Base-by-base conservation (phyloP, 2,113 vertebrate species). In the Platichthys flesus region DNA sequence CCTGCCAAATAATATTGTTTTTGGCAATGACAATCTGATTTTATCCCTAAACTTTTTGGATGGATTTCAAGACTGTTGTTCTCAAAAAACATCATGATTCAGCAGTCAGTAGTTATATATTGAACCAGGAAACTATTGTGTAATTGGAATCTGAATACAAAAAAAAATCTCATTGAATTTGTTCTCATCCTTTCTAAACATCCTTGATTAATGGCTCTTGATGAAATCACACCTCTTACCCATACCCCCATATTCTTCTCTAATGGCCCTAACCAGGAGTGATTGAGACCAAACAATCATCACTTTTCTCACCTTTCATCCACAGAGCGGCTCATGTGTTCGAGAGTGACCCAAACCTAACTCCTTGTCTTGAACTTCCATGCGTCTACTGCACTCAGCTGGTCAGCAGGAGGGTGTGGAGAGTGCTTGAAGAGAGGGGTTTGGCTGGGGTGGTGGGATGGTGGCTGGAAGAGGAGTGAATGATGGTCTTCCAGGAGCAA, bases 401-500 rank as follows among this genome's bases (percentile, higher is more conserved):
- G 40, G 14, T 64, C 55, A 35, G 47, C 31, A 24, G 18, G 60
- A 1, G 31, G 10, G 24, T 56, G 20, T 35, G 54, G 6, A 3
- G 21, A 42, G 21, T 37, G 12, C 23, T 52, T 52, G 42, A 52
- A 18, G 52, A 26, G 58, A 49, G 57, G 51, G 16, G 23, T 0
- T 7, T 7, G 23, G 20, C 3, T 3, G 7, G 20, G 21, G 58
- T 63, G 47, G 47, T 26, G 40, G 16, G 35, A 40, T 37, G 28
- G 52, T 31, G n/a, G 51, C 42, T 63, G 23, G n/a, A 9, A 56
- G 67, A 75, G 21, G 8, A 64, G 76, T 49, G 75, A 85, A 84
- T 62, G 83, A 88, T 81, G 74, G 80, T 68, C 24, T 75, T 83
- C 35, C 58, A 67, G 75, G 60, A 74, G 66, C 70, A 71, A 82